These are phyloP conservation scores for Phaonia tiefii DNA, from an alignment of 2,888 invertebrate genomes.

Conservation along the genomic window DNA sequence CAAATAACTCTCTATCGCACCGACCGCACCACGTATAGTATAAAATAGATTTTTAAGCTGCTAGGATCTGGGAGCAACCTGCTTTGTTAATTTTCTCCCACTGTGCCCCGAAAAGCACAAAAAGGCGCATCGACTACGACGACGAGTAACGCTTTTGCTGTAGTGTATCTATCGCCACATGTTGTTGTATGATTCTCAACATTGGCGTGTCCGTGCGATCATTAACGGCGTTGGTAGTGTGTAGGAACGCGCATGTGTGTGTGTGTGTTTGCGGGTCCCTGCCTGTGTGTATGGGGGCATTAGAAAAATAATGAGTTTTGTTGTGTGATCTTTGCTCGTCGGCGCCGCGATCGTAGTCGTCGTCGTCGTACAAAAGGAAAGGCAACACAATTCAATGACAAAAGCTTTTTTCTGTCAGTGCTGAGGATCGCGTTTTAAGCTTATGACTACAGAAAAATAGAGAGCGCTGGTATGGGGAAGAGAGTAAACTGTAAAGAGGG, in stretches of 20 bases:
- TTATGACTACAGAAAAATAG: constrained; percentile 26
- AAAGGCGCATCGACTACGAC: background rate
- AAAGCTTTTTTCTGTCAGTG: constrained; percentile 56
- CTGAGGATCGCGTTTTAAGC: constrained; percentile 39
- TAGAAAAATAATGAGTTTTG: constrained; percentile 55
- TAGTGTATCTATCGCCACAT: constrained; percentile 7
- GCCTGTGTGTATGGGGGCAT: constrained; percentile 52
- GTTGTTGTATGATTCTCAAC: constrained; percentile 3
- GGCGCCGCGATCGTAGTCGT: too few species aligned
- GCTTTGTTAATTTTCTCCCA: too few species aligned
- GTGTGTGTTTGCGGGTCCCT: background rate
- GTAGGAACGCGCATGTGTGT: constrained; percentile 1
- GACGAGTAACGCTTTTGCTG: background rate
- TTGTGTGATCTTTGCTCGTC: constrained; percentile 57
- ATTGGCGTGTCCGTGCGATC: constrained; percentile 52
- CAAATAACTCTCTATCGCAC: too few species aligned
- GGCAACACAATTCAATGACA: constrained; percentile 64
- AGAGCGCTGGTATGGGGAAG: background rate
- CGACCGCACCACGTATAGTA: too few species aligned
- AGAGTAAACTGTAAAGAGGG: background rate
- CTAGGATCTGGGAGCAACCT: too few species aligned
- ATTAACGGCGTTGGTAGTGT: constrained; percentile 17
- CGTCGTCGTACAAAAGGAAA: constrained; percentile 59
- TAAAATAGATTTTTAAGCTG: too few species aligned
- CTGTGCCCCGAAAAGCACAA: constrained; percentile 8